These are phyloP conservation scores for Nesogale talazaci DNA, from an alignment of 2,113 vertebrate species.

Conservation along the genomic window DNA sequence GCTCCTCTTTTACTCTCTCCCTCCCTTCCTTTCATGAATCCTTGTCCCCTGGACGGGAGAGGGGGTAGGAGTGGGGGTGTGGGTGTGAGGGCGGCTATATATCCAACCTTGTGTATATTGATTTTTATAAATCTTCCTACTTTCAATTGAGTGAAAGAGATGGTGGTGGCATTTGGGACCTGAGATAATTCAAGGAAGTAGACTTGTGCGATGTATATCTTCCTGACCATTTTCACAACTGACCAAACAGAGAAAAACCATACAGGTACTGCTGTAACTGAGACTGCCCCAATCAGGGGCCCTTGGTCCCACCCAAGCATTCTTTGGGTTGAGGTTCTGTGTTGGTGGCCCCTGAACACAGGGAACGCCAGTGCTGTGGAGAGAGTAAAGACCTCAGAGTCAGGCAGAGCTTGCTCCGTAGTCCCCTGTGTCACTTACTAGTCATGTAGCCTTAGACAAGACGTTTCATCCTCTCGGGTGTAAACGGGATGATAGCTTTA, in stretches of 20 bases:
- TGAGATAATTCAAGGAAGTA: neutral
- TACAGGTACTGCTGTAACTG: neutral
- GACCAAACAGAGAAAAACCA: conserved; percentile 10
- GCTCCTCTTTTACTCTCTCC: no score
- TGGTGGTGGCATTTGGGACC: neutral
- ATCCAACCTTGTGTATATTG: no score
- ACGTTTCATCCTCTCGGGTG: neutral
- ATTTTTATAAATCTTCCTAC: neutral
- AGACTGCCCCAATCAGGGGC: neutral
- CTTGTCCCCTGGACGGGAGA: no score
- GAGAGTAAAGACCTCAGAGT: neutral
- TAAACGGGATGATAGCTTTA: neutral
- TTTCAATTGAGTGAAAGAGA: neutral
- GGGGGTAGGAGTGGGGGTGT: no score
- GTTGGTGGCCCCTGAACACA: neutral
- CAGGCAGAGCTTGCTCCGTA: no score
- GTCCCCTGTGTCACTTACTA: neutral
- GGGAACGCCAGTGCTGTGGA: neutral
- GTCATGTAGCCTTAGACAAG: neutral
- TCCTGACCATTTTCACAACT: neutral
- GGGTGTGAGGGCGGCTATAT: no score
- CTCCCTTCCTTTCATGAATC: no score
- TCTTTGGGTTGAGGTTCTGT: no score
- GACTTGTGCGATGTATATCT: neutral
- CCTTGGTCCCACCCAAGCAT: neutral